These are phyloP conservation scores for Pipistrellus kuhlii DNA, from an alignment of 2,797 vertebrate species.

Conservation along the genomic window DNA sequence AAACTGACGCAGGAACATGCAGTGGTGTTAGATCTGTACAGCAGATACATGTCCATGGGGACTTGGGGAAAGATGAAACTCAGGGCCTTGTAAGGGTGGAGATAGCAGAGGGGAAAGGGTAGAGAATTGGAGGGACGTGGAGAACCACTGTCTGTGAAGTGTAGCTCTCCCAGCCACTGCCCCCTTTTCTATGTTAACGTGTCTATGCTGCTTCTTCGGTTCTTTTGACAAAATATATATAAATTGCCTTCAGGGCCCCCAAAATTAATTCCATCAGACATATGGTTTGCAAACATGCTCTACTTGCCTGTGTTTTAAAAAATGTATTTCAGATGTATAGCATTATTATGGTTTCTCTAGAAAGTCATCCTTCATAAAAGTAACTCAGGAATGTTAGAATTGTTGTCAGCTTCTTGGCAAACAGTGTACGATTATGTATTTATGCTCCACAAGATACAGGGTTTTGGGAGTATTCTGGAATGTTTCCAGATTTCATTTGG, in stretches of 20 bases:
- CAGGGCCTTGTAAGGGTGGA: neutral
- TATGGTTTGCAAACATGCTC: constrained; percentile 60
- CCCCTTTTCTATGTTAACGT: neutral
- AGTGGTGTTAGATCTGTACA: neutral
- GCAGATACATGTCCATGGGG: constrained; percentile 17
- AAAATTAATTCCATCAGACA: constrained; percentile 51
- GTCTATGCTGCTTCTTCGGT: neutral
- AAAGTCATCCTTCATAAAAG: constrained; percentile 38
- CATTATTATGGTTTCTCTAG: constrained; percentile 44
- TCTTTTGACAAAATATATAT: constrained; percentile 17
- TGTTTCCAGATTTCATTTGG: constrained; percentile 72
- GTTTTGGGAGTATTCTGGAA: constrained; percentile 67
- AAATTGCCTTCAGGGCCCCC: constrained; percentile 56
- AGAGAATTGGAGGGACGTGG: neutral
- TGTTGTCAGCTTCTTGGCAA: constrained; percentile 76
- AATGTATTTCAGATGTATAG: constrained; percentile 72
- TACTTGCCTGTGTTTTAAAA: constrained; percentile 65
- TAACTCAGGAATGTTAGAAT: constrained; percentile 56
- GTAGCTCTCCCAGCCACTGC: neutral
- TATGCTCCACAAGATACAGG: constrained; percentile 61
- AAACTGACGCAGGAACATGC: constrained; percentile 12
- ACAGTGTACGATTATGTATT: constrained; percentile 53
- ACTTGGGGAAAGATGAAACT: neutral
- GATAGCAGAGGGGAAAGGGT: neutral
- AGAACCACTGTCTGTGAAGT: neutral